A percentile compares a stretch with the other conserved stretches of the same genome.
These are phyloP conservation scores for Daphoenositta chrysoptera DNA, from an alignment of 2,113 vertebrate genomes.

Conservation along the genomic window DNA sequence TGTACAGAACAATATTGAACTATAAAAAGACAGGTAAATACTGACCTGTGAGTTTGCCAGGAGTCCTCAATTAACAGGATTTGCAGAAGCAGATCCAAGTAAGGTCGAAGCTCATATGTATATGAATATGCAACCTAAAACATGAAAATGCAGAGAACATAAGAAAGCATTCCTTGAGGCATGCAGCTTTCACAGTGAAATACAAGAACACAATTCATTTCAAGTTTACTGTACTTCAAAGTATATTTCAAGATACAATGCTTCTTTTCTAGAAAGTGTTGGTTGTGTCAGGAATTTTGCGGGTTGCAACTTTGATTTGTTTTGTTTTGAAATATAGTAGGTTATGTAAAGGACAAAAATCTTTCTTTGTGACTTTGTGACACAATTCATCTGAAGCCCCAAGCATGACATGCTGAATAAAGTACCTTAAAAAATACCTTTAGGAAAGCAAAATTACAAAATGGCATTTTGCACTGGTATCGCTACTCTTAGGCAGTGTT, in stretches of 20 bases:
- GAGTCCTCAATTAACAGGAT: slow-evolving; percentile 98
- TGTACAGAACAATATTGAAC: background rate
- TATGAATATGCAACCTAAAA: slow-evolving; percentile 95
- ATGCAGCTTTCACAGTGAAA: background rate
- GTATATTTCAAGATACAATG: background rate
- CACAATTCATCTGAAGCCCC: background rate
- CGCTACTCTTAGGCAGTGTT: background rate
- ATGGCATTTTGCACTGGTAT: background rate
- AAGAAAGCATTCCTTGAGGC: background rate
- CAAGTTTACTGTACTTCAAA: background rate
- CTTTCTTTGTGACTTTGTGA: background rate
- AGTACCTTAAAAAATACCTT: background rate
- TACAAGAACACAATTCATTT: background rate
- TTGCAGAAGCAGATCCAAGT: slow-evolving; percentile 96
- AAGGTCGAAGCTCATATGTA: slow-evolving; percentile 96
- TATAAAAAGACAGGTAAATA: background rate
- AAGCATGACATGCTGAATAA: background rate
- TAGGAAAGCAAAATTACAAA: background rate
- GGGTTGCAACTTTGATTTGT: background rate
- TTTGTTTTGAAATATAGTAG: background rate
- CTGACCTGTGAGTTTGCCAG: slow-evolving; percentile 98
- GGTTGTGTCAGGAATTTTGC: background rate
- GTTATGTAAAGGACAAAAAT: background rate
- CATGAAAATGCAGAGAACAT: background rate
- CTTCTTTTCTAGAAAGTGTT: background rate